Evolutionary conservation across 2,888 invertebrate species (phyloP), one percentile per base, ranked within the genome.

Genomic region (Lasius platythorax): DNA sequence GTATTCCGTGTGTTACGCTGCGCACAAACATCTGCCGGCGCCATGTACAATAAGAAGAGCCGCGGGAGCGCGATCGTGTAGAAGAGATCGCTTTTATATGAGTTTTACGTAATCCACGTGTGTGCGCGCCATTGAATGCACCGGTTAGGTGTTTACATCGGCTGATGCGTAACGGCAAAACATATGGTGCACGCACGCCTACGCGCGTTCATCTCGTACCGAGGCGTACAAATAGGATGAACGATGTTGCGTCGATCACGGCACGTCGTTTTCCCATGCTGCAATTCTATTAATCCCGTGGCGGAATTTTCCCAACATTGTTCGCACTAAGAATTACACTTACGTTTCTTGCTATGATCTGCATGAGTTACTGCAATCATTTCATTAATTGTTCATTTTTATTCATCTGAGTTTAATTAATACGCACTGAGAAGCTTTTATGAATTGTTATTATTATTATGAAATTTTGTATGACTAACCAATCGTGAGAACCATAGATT

Each of bases 61-160:
- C 72, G 67, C 74, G 83, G 61, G 66, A 81, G 67, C 63, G 74
- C 12, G 70, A 70, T n/a, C 58, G 68, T 56, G 68, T 67, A 81
- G 68, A 85, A 56, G 64, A 56, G 64, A 53, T 43, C 15, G 61
- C 84, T 82, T 90, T 76, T 87, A 84, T 82, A 76, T 74, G 23
- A 72, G 82, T 83, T 90, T 83, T 89, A 88, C 78, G 86, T 88
- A 90, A 90, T 72, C 66, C 58, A 43, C 64, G 23, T 37, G n/a
- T 46, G 53, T 33, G 85, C 75, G 58, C 74, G 82, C 43, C 33
- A 23, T 23, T 50, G 76, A 73, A 85, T 75, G 87, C 73, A 74
- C 56, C 61, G 61, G 66, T 72, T 74, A 67, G 63, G 15, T 73
- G 85, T 81, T 84, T 82, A 86, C 81, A 85, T 76, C 70, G 81